These are phyloP conservation scores for Megaleporinus macrocephalus DNA, from an alignment of 2,113 vertebrate genomes.

Conservation along the genomic window DNA sequence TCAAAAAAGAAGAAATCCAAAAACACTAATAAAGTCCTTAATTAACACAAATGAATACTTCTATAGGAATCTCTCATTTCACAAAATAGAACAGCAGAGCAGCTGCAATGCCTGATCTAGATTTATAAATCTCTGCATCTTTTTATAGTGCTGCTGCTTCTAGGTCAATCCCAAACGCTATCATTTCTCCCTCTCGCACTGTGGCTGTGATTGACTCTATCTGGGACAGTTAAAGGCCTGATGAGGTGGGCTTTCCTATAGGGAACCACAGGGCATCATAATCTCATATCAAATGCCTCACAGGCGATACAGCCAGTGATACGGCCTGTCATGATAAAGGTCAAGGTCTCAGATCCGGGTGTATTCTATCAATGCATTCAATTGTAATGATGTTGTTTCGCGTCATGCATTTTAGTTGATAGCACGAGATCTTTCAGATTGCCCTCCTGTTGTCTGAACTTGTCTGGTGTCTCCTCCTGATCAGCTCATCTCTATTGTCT, in stretches of 20 bases:
- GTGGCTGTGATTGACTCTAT: slow-evolving; percentile 8
- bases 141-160: slow-evolving; percentile 50
- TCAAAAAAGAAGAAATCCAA: no score
- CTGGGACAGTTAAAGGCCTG: slow-evolving; percentile 39
- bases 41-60: not conserved
- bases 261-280: not conserved
- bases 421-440: not conserved
- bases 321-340: not conserved
- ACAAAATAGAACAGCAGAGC: slow-evolving; percentile 20
- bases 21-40: not conserved
- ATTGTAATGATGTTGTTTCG: not conserved
- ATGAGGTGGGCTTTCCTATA: not conserved
- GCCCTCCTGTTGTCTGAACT: slow-evolving; percentile 3
- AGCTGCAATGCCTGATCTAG: slow-evolving; percentile 41
- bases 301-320: not conserved
- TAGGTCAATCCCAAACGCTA: slow-evolving; percentile 52
- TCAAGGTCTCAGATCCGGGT: not conserved
- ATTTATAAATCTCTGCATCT: slow-evolving; percentile 33
- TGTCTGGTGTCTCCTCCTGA: not conserved
- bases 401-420: slow-evolving; percentile 1
- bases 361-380: no score
- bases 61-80: not conserved
- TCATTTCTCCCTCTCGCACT: not conserved
- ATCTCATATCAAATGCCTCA: slow-evolving; percentile 7
- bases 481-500: slow-evolving; percentile 11